A percentile compares a stretch with the other conserved stretches of the same genome.
Conservation (phyloP, 2,888 invertebrate genomes). For the Microplitis deprimator region DNA sequence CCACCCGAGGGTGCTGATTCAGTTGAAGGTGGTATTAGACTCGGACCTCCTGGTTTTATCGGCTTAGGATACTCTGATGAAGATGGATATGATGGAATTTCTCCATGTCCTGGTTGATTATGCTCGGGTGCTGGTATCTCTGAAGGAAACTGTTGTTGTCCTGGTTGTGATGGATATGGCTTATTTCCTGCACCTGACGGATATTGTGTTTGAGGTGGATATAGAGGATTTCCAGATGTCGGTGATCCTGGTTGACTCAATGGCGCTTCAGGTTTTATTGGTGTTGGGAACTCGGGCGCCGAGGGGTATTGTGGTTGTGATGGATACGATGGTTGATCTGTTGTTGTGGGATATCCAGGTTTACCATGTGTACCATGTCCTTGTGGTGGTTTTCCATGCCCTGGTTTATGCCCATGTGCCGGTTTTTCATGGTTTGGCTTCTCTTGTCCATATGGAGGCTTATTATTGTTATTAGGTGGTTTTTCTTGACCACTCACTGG, state of each 20-base stretch:
- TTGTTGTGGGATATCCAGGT: neutral
- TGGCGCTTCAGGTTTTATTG: neutral
- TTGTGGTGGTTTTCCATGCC: neutral
- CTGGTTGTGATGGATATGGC: constrained; percentile 17
- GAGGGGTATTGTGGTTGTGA: constrained; percentile 47
- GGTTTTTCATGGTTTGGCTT: neutral
- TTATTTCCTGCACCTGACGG: neutral
- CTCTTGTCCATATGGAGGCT: neutral
- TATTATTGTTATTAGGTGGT: neutral
- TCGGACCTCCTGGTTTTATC: constrained; percentile 35
- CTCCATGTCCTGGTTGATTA: neutral
- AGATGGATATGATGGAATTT: neutral
- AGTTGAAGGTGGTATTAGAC: neutral
- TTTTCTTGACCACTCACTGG: neutral
- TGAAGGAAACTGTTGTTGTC: neutral
- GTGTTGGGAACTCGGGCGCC: neutral
- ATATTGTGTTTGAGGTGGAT: constrained; percentile 2
- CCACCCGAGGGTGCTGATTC: neutral
- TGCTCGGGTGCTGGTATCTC: neutral
- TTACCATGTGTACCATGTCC: neutral
- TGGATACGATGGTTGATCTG: neutral
- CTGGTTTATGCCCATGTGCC: neutral
- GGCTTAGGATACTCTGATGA: constrained; percentile 36
- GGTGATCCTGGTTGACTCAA: neutral
- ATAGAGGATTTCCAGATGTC: constrained; percentile 17